Percentiles rank a stretch among this genome's conserved stretches.
Evolutionary conservation across 2,888 invertebrate genomes (phyloP).

Genomic region (Drosophila infuscata): DNA sequence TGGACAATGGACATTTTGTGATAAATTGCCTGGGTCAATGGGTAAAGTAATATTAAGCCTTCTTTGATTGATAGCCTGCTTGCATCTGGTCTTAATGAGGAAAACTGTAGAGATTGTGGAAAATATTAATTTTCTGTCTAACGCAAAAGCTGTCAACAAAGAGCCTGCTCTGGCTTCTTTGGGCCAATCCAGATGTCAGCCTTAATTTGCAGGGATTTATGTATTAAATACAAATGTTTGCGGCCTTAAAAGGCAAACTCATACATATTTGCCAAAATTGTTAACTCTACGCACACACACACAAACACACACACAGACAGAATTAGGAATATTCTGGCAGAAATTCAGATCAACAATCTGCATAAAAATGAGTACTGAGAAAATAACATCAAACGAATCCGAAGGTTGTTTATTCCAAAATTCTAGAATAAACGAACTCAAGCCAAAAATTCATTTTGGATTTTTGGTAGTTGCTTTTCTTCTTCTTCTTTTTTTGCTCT

Average conservation of each 20-base stretch:
- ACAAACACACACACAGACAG: not conserved
- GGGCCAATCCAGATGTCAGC: constrained; percentile 6
- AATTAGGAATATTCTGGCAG: not conserved
- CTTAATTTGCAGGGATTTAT: not conserved
- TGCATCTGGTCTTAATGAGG: constrained; percentile 4
- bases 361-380: not conserved
- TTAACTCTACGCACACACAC: not conserved
- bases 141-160: constrained; percentile 1
- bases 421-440: not conserved
- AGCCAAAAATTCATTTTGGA: not conserved
- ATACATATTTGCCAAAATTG: not conserved
- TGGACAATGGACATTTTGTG: not conserved
- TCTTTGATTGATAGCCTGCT: constrained; percentile 58
- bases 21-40: constrained; percentile 25
- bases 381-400: not conserved
- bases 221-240: constrained; percentile 8
- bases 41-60: not conserved
- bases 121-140: constrained; percentile 4
- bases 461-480: not conserved
- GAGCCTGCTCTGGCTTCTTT: not conserved
- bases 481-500: not conserved
- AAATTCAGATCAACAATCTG: not conserved
- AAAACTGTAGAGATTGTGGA: constrained; percentile 4
- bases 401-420: not conserved
- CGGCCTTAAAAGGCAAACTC: not conserved